Conservation (phyloP, 1,140 invertebrate species). For the Rhopalosiphum maidis region DNA sequence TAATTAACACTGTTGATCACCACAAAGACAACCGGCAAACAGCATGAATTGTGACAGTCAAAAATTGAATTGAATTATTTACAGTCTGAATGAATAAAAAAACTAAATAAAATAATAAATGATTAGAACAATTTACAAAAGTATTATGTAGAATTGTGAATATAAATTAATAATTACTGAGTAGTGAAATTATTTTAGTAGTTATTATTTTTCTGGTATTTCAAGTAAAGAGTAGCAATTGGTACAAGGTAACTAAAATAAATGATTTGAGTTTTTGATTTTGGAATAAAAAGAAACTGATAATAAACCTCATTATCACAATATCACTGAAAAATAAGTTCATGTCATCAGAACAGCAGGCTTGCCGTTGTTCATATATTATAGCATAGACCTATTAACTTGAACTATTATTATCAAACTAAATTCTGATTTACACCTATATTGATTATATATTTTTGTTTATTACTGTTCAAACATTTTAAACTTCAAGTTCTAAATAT, state of each 20-base stretch:
- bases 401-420: no score
- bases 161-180: background rate
- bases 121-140: background rate
- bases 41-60: background rate
- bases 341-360: no score
- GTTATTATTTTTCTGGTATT: background rate
- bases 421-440: no score
- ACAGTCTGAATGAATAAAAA: background rate
- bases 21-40: background rate
- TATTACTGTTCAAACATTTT: background rate
- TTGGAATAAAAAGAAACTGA: background rate
- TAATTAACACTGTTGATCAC: background rate
- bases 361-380: no score
- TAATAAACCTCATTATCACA: background rate
- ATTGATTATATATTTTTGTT: no score
- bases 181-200: background rate
- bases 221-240: background rate
- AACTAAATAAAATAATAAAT: background rate
- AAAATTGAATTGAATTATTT: background rate
- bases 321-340: background rate
- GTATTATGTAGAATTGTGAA: background rate
- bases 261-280: background rate
- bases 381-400: no score
- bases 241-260: background rate
- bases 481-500: background rate